Evolutionary conservation across 53 echinoderm and acorn worm genomes (phyloP).

Genomic region (Actinopyga echinites): DNA sequence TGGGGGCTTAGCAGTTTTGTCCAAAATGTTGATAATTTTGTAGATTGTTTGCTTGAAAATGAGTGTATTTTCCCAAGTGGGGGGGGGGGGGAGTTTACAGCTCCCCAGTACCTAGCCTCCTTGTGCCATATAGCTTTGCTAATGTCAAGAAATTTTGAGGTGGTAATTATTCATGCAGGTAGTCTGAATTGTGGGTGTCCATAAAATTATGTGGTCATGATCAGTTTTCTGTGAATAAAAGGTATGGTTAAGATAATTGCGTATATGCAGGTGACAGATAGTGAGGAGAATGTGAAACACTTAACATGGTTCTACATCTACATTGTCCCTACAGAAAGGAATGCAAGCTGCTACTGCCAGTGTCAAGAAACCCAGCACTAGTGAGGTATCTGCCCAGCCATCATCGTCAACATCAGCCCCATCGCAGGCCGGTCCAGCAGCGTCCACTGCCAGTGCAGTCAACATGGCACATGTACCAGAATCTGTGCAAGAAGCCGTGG

Average conservation of each 20-base stretch:
- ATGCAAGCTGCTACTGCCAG: constrained; percentile 46
- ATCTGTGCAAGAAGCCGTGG: constrained; percentile 30
- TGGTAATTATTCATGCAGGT: background rate
- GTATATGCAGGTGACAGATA: background rate
- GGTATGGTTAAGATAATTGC: background rate
- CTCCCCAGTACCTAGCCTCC: too few species aligned
- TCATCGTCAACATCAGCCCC: background rate
- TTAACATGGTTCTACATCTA: too few species aligned
- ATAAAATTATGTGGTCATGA: background rate
- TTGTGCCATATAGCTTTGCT: too few species aligned
- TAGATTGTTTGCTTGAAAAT: too few species aligned
- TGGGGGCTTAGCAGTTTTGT: too few species aligned
- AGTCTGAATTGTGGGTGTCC: background rate
- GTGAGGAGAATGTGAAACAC: background rate
- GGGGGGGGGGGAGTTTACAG: too few species aligned
- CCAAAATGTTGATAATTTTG: too few species aligned
- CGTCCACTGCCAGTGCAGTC: too few species aligned
- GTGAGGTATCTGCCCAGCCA: constrained; percentile 1
- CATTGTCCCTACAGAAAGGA: constrained; percentile 26
- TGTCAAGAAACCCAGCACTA: constrained; percentile 38
- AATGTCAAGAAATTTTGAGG: too few species aligned
- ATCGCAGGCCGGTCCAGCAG: background rate
- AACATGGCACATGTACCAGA: constrained; percentile 41
- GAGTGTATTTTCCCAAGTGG: too few species aligned
- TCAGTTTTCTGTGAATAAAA: background rate